Base-by-base conservation (phyloP, 1,140 invertebrate species). In the Caligus rogercresseyi region DNA sequence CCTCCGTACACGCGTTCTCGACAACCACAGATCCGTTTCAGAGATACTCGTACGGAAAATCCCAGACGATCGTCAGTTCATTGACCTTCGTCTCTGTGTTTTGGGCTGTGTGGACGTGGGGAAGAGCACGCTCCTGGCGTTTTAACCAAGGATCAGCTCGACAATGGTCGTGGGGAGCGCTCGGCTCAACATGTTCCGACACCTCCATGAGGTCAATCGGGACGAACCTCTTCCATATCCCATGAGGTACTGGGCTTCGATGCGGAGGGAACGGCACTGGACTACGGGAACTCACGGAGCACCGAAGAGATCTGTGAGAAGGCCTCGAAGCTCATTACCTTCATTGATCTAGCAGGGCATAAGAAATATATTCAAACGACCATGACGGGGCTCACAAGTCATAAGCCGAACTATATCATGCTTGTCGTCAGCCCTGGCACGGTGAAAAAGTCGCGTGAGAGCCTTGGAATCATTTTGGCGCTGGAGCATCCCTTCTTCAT, bases 221-320 rank as follows among this genome's bases (percentile, higher is more conserved):
- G 95, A 11, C 79, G 91, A 65, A 98, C 95, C 0, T 94, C 89
- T 1, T 94, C 90, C 14, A 92, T 98, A 65, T 92, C 88, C 65
- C 88, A 95, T 71, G 93, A 98, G 76, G 90, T 96, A 65, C 79
- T 98, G 16, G 94, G 93, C 3, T 98, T 98, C 72, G 86, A 91
- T 74, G 68, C 69, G 43, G 54, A 69, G 24, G 84, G 85, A 0
- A 77, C 81, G 67, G 77, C 87, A 23, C 80, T 92, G 1, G 94
- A 93, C 68, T 95, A 93, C 70, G 86, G 85, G 65, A 86, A 90
- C 69, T 82, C 89, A 71, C 84, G 86, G 71, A 92, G 86, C 0
- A 84, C 91, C 0, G 93, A 97, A 73, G 88, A 96, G 69, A 96
- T 98, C 54, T 90, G 87, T 67, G 88, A 92, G 68, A 77, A 82